These are phyloP conservation scores for Watsonalla cultraria DNA, from an alignment of 2,888 invertebrate genomes.

Conservation along the genomic window DNA sequence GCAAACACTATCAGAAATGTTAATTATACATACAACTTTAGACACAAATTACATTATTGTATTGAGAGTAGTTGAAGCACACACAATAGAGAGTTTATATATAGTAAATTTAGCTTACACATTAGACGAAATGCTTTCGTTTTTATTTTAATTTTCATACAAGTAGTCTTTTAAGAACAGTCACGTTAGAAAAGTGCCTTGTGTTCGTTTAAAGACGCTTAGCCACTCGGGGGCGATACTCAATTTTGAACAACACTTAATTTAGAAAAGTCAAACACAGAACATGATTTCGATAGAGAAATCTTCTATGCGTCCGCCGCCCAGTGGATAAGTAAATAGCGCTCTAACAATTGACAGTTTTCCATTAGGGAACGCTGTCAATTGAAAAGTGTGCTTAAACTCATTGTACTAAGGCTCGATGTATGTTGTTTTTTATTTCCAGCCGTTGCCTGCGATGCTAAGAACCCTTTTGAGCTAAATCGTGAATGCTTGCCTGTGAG, in stretches of 20 bases:
- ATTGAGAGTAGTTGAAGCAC: slow-evolving; percentile 35
- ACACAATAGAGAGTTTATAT: slow-evolving; percentile 33
- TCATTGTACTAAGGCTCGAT: slow-evolving; percentile 76
- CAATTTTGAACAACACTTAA: too few relatives aligned
- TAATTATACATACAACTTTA: background rate
- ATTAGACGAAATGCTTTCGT: slow-evolving; percentile 16
- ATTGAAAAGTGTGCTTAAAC: slow-evolving; percentile 58
- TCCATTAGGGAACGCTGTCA: slow-evolving; percentile 43
- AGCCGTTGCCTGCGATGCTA: slow-evolving; percentile 79
- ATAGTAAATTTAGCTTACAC: slow-evolving; percentile 31
- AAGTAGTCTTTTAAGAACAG: slow-evolving; percentile 1
- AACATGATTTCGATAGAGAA: too few relatives aligned
- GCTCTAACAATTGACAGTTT: slow-evolving; percentile 52
- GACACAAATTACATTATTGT: slow-evolving; percentile 5
- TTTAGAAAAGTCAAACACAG: too few relatives aligned
- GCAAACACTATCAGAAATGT: slow-evolving; percentile 31
- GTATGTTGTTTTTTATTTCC: slow-evolving; percentile 79
- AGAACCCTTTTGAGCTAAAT: slow-evolving; percentile 78
- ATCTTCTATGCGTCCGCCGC: too few relatives aligned
- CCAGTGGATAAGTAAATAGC: slow-evolving; percentile 19
- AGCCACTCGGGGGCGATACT: slow-evolving; percentile 14
- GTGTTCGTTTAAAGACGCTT: slow-evolving; percentile 66
- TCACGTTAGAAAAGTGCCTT: slow-evolving; percentile 18
- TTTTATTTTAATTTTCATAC: background rate
- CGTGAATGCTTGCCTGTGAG: slow-evolving; percentile 79